Evolutionary conservation across 2,797 vertebrate species (phyloP).

Genomic region (Catostomus latipinnis): DNA sequence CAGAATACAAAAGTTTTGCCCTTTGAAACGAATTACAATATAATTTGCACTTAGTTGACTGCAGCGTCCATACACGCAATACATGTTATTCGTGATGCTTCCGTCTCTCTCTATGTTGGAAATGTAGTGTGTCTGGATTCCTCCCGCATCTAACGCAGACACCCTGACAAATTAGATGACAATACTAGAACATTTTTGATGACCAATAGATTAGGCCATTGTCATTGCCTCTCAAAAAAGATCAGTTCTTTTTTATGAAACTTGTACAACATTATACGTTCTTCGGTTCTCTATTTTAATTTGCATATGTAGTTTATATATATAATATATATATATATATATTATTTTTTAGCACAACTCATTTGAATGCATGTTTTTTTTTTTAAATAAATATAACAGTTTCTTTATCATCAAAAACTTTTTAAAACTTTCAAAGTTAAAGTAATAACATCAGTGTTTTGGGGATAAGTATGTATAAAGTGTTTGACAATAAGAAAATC

Average conservation of each 20-base stretch:
- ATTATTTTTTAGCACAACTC: background rate
- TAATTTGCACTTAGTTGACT: background rate
- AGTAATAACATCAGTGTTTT: no score
- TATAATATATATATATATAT: background rate
- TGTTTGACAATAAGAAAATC: no score
- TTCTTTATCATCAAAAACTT: background rate
- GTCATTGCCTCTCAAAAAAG: conserved; percentile 1
- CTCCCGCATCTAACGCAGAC: conserved; percentile 5
- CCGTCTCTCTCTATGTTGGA: conserved; percentile 50
- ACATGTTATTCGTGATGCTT: conserved; percentile 23
- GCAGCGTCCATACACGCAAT: background rate
- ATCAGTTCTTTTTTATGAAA: background rate
- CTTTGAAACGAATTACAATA: background rate
- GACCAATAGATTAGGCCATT: conserved; percentile 37
- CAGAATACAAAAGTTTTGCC: conserved; percentile 10
- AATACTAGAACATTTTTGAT: conserved; percentile 38
- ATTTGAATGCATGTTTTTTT: background rate
- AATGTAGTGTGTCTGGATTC: conserved; percentile 66
- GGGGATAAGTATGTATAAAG: no score
- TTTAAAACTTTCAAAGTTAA: no score
- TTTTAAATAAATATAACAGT: no score
- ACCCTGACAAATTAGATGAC: no score
- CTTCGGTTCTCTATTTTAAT: background rate
- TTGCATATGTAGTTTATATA: background rate
- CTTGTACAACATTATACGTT: background rate